Evolutionary conservation across 2,797 vertebrate genomes (phyloP), one percentile per base, ranked within the genome.

Genomic region (Pteronotus mesoamericanus): DNA sequence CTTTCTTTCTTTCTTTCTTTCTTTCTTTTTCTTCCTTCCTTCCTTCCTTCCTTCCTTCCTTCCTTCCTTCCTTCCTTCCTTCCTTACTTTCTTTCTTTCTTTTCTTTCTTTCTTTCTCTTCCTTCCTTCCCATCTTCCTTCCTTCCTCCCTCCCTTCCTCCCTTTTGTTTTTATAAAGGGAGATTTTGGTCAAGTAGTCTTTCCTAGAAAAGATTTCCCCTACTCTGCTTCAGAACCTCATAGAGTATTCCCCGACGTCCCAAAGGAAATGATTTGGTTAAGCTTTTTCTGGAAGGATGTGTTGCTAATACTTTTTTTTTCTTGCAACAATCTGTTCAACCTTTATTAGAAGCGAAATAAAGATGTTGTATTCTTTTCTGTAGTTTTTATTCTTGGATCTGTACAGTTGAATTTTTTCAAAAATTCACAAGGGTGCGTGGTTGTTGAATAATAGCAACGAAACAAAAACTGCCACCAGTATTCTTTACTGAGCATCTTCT

Each of bases 361-460:
- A 83, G 6, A 84, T 71, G 1, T 57, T 75, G 3, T 84, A 32
- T 82, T 89, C 22, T 75, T 93, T 90, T 55, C n/a, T 88, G 11
- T 88, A 69, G 39, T 74, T 79, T 51, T 85, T 82, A 80, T 57
- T 80, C 51, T 34, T 89, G 39, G 14, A 46, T 42, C 66, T 77
- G 24, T 21, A 32, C 5, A 87, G 66, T 89, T 93, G 44, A 69
- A 93, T 61, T 84, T 72, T 87, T 37, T 61, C 37, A n/a, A n/a
- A n/a, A n/a, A n/a, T n/a, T n/a, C n/a, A 84, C 71, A 74, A n/a
- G 21, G n/a, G 11, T 64, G 29, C 24, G 7, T 77, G 9, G 39
- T 53, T 59, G 87, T 94, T 95, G 48, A 74, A 87, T 83, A 77
- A 89, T 14, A 92, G 21, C 18, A 94, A 68, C 44, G 88, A 86